phyloP scores from a whole-genome alignment of 2,888 invertebrate genomes.

The Lysandra coridon region DNA sequence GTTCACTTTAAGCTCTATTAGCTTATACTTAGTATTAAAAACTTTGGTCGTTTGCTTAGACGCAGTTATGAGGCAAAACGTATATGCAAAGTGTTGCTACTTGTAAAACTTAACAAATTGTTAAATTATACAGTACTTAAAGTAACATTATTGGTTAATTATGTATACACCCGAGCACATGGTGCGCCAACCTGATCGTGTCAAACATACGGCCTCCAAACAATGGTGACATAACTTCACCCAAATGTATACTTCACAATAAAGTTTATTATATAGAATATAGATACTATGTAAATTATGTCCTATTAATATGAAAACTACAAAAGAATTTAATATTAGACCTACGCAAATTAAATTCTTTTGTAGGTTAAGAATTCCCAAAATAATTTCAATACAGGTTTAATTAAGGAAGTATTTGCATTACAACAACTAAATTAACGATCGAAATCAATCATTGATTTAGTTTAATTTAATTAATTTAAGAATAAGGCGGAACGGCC shows the following conservation, averaged over 20 bases:
- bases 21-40: no score
- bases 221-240: background rate
- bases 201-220: background rate
- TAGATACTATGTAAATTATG: background rate
- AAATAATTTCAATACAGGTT: background rate
- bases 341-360: background rate
- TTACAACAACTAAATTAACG: background rate
- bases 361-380: background rate
- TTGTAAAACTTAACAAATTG: background rate
- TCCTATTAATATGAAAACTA: slow-evolving; percentile 6
- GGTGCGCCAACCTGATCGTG: background rate
- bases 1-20: no score
- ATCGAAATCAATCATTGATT: slow-evolving; percentile 11
- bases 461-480: slow-evolving; percentile 5
- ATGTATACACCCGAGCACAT: background rate
- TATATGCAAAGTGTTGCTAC: background rate
- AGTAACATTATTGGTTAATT: background rate
- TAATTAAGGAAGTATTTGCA: slow-evolving; percentile 16
- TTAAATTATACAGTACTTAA: background rate
- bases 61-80: background rate
- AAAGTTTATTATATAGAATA: background rate
- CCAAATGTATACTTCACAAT: background rate
- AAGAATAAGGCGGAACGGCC: background rate
- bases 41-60: no score
- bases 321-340: slow-evolving; percentile 11